These are phyloP conservation scores for Setipinna tenuifilis DNA, from an alignment of 2,797 vertebrate genomes.

Conservation along the genomic window DNA sequence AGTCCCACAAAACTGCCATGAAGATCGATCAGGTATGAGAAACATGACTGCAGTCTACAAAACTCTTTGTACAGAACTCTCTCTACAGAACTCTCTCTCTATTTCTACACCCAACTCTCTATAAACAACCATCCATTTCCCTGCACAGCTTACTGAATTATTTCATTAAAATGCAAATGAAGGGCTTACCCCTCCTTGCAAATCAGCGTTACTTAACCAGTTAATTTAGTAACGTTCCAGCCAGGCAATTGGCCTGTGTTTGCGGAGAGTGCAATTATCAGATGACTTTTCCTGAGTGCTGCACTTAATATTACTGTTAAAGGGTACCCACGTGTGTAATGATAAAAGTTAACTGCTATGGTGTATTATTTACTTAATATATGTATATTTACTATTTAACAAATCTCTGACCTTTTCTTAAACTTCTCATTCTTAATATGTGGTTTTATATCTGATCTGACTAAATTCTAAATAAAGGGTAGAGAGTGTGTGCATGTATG, in stretches of 20 bases:
- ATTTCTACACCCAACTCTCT: no score
- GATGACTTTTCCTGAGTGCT: not conserved
- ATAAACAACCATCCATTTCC: no score
- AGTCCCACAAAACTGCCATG: constrained; percentile 91
- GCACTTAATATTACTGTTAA: not conserved
- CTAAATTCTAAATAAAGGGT: no score
- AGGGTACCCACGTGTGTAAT: no score
- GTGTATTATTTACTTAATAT: no score
- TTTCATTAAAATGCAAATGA: not conserved
- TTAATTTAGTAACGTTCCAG: not conserved
- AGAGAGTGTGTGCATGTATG: no score
- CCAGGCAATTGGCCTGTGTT: not conserved
- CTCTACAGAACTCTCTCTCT: no score
- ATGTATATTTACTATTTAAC: no score
- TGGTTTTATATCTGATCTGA: no score
- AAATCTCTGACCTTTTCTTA: no score
- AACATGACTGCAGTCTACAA: not conserved
- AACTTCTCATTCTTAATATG: no score
- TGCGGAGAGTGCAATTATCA: not conserved
- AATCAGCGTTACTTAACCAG: not conserved
- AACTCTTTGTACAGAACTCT: not conserved
- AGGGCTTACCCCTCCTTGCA: not conserved
- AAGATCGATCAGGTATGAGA: constrained; percentile 94
- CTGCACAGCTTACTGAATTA: not conserved
- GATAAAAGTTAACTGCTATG: no score